Percentiles rank a stretch among this genome's conserved stretches.
Evolutionary conservation across 2,113 vertebrate species (phyloP).

Genomic region (Hypomesus transpacificus): DNA sequence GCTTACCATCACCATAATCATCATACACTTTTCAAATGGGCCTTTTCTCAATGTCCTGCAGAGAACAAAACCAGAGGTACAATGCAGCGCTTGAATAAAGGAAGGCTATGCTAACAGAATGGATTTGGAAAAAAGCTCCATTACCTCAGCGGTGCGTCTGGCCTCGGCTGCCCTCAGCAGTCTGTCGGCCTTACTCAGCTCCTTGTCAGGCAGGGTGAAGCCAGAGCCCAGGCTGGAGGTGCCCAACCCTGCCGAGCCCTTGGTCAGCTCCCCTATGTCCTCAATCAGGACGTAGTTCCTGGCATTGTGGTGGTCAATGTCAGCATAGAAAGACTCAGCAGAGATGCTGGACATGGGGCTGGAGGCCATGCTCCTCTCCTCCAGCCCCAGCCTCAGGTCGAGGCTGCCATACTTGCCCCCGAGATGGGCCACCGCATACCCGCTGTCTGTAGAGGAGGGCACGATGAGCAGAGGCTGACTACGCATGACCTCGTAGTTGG

Average conservation of each 20-base stretch:
- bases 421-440: constrained; percentile 84
- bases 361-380: constrained; percentile 92
- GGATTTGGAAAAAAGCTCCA: constrained; percentile 5
- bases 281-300: constrained; percentile 95
- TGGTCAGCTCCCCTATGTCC: constrained; percentile 94
- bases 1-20: not conserved
- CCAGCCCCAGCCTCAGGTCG: constrained; percentile 90
- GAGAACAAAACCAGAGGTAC: no score
- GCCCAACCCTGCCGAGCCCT: constrained; percentile 80
- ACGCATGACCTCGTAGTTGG: constrained; percentile 92
- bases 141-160: constrained; percentile 85
- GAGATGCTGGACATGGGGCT: constrained; percentile 97
- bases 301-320: constrained; percentile 89
- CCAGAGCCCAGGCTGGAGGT: constrained; percentile 77
- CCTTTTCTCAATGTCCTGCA: no score
- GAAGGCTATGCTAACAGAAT: no score
- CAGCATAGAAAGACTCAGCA: constrained; percentile 95
- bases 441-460: constrained; percentile 85
- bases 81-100: no score
- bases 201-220: constrained; percentile 93
- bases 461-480: constrained; percentile 93
- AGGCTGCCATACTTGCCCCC: constrained; percentile 88
- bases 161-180: constrained; percentile 85
- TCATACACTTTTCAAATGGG: not conserved
- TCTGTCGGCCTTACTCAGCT: constrained; percentile 89